These are phyloP conservation scores for Papilio protenor DNA, from an alignment of 2,888 invertebrate species.

Conservation along the genomic window DNA sequence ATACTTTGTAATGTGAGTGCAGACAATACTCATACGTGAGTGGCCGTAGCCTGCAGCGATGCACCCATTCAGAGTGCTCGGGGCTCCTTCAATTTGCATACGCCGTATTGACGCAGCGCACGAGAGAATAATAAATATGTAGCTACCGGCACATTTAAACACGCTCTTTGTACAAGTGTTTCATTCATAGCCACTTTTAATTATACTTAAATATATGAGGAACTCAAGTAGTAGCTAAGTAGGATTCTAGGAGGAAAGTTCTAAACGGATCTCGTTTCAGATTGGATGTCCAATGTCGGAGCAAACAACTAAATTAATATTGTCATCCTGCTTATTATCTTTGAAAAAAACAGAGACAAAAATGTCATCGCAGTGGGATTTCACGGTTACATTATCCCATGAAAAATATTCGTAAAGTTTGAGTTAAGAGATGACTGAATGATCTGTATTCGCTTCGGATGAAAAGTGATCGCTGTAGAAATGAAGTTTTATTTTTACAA, in stretches of 20 bases:
- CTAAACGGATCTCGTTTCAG: neutral
- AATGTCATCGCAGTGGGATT: neutral
- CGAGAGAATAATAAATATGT: slow-evolving; percentile 53
- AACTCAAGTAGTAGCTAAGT: neutral
- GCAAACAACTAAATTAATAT: neutral
- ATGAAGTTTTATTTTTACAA: slow-evolving; percentile 50
- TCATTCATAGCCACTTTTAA: slow-evolving; percentile 31
- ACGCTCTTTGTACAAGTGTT: slow-evolving; percentile 30
- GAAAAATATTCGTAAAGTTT: neutral
- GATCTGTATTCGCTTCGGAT: slow-evolving; percentile 40
- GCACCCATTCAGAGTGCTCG: slow-evolving; percentile 38
- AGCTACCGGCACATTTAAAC: slow-evolving; percentile 36
- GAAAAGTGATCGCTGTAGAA: slow-evolving; percentile 43
- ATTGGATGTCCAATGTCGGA: neutral
- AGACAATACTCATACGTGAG: slow-evolving; percentile 34
- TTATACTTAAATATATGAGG: slow-evolving; percentile 33
- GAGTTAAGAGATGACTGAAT: slow-evolving; percentile 2
- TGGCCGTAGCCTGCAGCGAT: slow-evolving; percentile 23
- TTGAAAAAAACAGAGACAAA: neutral
- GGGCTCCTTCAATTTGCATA: slow-evolving; percentile 38
- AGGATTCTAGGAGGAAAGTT: neutral
- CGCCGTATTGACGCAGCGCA: slow-evolving; percentile 50
- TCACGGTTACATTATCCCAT: neutral
- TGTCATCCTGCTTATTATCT: neutral
- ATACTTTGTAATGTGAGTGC: slow-evolving; percentile 9